These are phyloP conservation scores for Anabacerthia variegaticeps DNA, from an alignment of 2,797 vertebrate genomes.

Conservation along the genomic window DNA sequence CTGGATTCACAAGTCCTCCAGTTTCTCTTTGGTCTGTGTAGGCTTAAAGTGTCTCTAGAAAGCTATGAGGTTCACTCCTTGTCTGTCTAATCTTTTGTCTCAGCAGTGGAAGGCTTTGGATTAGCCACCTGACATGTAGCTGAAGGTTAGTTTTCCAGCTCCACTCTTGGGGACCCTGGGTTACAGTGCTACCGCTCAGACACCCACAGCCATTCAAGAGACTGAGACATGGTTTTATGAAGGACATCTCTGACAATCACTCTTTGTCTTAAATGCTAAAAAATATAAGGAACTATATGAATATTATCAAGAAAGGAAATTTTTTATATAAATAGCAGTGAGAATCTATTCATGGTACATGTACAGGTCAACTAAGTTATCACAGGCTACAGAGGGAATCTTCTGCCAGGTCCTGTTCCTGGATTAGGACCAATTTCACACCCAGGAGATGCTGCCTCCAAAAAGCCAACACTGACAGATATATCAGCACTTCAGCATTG, in stretches of 20 bases:
- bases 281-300: neutral
- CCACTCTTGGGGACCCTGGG: neutral
- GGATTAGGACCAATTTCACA: neutral
- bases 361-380: neutral
- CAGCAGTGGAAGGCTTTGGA: neutral
- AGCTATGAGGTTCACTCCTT: neutral
- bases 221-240: neutral
- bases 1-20: neutral
- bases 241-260: neutral
- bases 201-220: neutral
- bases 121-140: neutral
- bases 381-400: neutral
- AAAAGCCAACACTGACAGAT: neutral
- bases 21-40: neutral
- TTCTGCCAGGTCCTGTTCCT: neutral
- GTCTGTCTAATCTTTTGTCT: neutral
- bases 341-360: rapidly evolving
- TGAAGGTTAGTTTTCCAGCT: neutral
- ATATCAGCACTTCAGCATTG: neutral
- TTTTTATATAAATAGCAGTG: neutral
- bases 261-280: neutral
- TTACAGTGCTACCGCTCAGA: neutral
- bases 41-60: neutral
- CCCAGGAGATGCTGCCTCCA: neutral
- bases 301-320: neutral